Evolutionary conservation across 1,140 invertebrate species (phyloP).

Genomic region (Zaprionus kolodkinae): DNA sequence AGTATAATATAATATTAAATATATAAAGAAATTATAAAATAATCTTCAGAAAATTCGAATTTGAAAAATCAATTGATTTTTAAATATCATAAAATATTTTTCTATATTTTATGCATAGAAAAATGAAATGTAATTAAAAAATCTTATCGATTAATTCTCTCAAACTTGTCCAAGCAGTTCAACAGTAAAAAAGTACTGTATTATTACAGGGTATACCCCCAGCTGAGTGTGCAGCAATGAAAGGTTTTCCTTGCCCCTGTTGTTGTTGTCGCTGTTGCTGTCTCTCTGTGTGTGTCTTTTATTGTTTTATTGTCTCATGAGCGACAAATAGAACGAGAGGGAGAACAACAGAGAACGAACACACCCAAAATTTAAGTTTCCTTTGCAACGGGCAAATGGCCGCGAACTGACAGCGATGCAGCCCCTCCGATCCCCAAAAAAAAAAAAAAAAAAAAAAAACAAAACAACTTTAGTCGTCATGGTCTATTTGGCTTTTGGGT

Average conservation of each 20-base stretch:
- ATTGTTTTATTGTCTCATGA: constrained; percentile 39
- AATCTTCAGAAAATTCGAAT: too few relatives aligned
- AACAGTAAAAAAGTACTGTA: too few relatives aligned
- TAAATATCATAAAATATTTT: too few relatives aligned
- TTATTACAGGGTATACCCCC: too few relatives aligned
- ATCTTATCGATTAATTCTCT: too few relatives aligned
- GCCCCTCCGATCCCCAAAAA: neutral
- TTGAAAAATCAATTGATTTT: too few relatives aligned
- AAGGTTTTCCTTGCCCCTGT: neutral
- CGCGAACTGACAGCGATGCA: constrained; percentile 7
- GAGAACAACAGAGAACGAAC: constrained; percentile 17
- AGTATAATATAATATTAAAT: too few relatives aligned
- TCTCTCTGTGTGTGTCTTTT: neutral
- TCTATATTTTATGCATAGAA: too few relatives aligned
- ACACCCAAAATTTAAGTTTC: constrained; percentile 48
- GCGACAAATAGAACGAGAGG: constrained; percentile 18
- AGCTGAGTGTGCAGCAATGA: too few relatives aligned
- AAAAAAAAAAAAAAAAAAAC: neutral
- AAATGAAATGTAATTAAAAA: too few relatives aligned
- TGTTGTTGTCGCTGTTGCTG: neutral
- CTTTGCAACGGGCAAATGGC: constrained; percentile 20
- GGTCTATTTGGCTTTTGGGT: constrained; percentile 77
- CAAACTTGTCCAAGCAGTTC: too few relatives aligned
- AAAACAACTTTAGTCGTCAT: constrained; percentile 57
- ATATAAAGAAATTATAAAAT: too few relatives aligned